Conservation (phyloP, 30 jellyfish, hydroid and myxozoan genomes). For the Turritopsis rubra region DNA sequence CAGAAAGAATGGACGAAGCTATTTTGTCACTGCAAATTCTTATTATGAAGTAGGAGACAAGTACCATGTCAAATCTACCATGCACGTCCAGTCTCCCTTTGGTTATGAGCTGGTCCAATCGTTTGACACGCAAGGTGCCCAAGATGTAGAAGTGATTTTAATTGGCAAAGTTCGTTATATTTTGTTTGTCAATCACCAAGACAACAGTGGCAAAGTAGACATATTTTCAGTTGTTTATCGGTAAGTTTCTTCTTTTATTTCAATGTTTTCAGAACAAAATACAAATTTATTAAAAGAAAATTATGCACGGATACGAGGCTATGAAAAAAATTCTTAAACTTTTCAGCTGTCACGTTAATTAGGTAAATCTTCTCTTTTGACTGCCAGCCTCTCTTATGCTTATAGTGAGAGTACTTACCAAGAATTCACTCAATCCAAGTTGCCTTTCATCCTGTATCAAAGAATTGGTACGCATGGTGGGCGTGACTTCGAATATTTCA, state of each 20-base stretch:
- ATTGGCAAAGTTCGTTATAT: conserved; percentile 50
- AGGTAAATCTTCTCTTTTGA: no score
- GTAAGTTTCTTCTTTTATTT: conserved; percentile 20
- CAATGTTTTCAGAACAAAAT: not conserved
- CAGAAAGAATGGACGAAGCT: conserved; percentile 30
- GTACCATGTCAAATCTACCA: conserved; percentile 41
- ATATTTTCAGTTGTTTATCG: conserved; percentile 65
- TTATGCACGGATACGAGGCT: no score
- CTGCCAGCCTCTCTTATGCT: no score
- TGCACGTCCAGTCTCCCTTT: conserved; percentile 32
- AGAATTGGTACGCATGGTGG: conserved; percentile 79
- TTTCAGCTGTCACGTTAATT: no score
- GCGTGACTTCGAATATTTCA: conserved; percentile 69
- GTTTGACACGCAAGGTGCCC: conserved; percentile 79
- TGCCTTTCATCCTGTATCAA: conserved; percentile 51
- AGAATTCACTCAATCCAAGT: not conserved
- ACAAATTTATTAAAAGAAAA: no score
- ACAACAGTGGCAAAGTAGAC: conserved; percentile 52
- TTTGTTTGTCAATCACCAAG: conserved; percentile 59
- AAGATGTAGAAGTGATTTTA: conserved; percentile 70
- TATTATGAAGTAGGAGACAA: conserved; percentile 20
- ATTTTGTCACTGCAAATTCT: conserved; percentile 74
- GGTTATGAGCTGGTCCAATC: conserved; percentile 55
- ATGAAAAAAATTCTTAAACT: no score
- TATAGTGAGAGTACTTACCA: conserved; percentile 1